Base-by-base conservation (phyloP, 1,140 invertebrate genomes). In the Aphelenchoides fujianensis region DNA sequence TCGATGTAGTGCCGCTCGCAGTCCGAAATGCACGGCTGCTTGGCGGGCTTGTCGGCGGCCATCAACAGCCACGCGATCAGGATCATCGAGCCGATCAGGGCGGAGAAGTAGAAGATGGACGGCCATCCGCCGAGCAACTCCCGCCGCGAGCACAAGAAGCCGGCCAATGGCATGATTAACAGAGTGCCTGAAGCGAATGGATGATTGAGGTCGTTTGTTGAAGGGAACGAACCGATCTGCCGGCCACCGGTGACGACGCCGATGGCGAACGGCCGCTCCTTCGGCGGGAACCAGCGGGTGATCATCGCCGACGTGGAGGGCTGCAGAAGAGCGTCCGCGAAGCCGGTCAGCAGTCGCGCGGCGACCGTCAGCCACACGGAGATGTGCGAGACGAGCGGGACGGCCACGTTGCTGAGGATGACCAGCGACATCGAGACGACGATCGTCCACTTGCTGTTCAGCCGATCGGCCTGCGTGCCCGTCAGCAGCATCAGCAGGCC, bases 231-330 rank as follows among this genome's bases (percentile, higher is more conserved):
- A n/a, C n/a, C n/a, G 34, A 83, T 84, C 69, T 83, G 81, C 23
- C 81, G 66, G 30, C 81, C 81, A 31, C 81, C 82, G 32, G 81
- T 83, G 34, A 83, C 75, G 41, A 83, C 68, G 12, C 81, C 81
- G 28, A 83, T 76, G 37, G 81, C 81, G 54, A 83, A 83, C 9
- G 81, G 73, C 52, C 81, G 64, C 66, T 83, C 81, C 61, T 84
- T 84, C 31, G 81, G 80, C 1, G 81, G 81, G 67, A 83, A 83
- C 81, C 81, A 83, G 32, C 81, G 64, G 31, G 82, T 84, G 36
- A 83, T 84, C 81, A 83, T 71, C 7, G 80, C 78, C 31, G 67
- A 72, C 1, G 82, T 77, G 2, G 68, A 69, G 31, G 81, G 81
- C n/a, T 79, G 78, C 0, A 83, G 70, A 23, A 84, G 61, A 1